Percentiles rank a stretch among this genome's conserved stretches.
phyloP scores from a whole-genome alignment of 2,113 vertebrate genomes.

The Neolamprologus hecqui region DNA sequence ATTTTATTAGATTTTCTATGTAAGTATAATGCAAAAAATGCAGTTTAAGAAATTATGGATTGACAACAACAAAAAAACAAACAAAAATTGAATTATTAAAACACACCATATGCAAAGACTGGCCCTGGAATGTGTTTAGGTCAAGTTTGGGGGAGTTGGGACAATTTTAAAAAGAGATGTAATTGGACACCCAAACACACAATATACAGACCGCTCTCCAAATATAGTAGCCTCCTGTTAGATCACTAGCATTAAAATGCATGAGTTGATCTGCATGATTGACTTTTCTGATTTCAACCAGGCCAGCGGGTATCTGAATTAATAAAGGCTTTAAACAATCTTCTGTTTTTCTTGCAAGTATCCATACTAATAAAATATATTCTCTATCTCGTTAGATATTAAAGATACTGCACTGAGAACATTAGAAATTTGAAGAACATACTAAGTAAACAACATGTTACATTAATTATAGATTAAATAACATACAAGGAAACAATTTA shows the following conservation, averaged over 20 bases:
- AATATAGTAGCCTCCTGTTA: not conserved
- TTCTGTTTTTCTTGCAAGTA: not conserved
- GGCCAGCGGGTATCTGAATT: not conserved
- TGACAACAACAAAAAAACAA: not conserved
- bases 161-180: not conserved
- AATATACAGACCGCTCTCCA: not conserved
- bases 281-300: not conserved
- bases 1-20: not conserved
- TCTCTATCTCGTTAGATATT: not conserved
- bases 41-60: not conserved
- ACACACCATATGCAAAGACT: not conserved
- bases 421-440: not conserved
- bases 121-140: not conserved
- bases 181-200: not conserved
- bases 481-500: not conserved
- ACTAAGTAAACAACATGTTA: not conserved
- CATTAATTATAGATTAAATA: not conserved
- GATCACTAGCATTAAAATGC: not conserved
- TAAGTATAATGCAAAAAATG: not conserved
- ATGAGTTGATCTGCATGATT: not conserved
- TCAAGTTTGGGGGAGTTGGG: not conserved
- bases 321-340: not conserved
- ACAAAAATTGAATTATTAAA: not conserved
- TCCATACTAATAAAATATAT: not conserved
- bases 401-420: not conserved